Evolutionary conservation across 2,797 vertebrate genomes (phyloP).

Genomic region (Triplophysa yarkandensis): DNA sequence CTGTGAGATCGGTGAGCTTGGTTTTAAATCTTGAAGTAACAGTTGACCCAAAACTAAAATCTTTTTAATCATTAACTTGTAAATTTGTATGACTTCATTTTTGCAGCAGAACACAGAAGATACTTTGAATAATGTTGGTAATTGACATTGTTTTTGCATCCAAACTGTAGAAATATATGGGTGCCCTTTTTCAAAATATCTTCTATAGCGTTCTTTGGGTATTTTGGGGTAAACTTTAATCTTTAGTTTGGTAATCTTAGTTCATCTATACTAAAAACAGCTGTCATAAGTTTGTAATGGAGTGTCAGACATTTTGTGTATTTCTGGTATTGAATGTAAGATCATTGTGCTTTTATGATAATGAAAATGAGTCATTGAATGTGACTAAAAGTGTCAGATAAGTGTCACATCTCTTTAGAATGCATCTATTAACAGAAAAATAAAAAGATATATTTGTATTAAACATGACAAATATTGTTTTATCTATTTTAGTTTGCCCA

Average conservation of each 20-base stretch:
- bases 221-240: too few species aligned
- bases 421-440: background rate
- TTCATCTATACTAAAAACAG: background rate
- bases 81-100: too few species aligned
- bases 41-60: too few species aligned
- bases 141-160: too few species aligned
- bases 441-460: conserved; percentile 20
- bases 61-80: too few species aligned
- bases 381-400: background rate
- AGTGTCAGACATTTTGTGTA: background rate
- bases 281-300: background rate
- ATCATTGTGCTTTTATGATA: background rate
- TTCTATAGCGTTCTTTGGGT: too few species aligned
- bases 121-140: too few species aligned
- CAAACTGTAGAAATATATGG: too few species aligned
- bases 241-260: background rate
- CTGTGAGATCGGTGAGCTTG: conserved; percentile 76
- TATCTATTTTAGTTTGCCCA: conserved; percentile 69
- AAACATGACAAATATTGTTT: conserved; percentile 4
- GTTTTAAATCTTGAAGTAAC: too few species aligned
- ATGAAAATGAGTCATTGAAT: background rate
- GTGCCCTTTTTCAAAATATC: too few species aligned
- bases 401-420: too few species aligned
- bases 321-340: background rate
- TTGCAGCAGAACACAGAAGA: too few species aligned